phyloP scores from a whole-genome alignment of 2,113 vertebrate genomes.

The Falcunculus frontatus region DNA sequence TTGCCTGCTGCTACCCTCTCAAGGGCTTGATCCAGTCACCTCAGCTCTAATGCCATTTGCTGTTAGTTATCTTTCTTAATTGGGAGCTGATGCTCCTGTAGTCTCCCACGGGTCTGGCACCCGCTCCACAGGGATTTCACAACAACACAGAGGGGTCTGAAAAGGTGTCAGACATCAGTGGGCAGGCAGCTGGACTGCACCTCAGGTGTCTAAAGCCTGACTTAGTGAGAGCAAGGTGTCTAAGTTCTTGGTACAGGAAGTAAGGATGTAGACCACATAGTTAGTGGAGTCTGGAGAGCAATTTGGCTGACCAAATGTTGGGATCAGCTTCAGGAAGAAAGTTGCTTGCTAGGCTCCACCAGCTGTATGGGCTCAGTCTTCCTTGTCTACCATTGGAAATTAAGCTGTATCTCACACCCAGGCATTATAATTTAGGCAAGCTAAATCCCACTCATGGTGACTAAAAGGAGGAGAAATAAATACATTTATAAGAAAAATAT shows the following conservation, averaged over 20 bases:
- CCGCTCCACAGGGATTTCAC: not conserved
- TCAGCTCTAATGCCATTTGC: not conserved
- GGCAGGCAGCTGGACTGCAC: not conserved
- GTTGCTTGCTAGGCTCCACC: not conserved
- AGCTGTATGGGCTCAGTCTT: not conserved
- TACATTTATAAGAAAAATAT: not conserved
- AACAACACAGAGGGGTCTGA: not conserved
- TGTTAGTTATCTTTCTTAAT: not conserved
- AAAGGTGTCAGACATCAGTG: not conserved
- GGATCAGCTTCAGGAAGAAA: not conserved
- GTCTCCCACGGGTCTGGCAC: not conserved
- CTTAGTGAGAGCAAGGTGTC: not conserved
- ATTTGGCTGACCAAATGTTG: not conserved
- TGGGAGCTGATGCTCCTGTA: not conserved
- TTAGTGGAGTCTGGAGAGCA: not conserved
- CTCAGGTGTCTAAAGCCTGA: not conserved
- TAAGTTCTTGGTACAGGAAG: not conserved
- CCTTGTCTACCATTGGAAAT: not conserved
- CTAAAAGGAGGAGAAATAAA: not conserved
- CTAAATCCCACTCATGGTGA: not conserved
- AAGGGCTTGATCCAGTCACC: not conserved
- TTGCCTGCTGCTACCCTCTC: not conserved
- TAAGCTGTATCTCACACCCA: not conserved
- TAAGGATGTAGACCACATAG: not conserved
- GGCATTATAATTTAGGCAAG: not conserved